These are phyloP conservation scores for Coelogynopora nodosa DNA, from an alignment of 2,888 invertebrate genomes.

Conservation along the genomic window DNA sequence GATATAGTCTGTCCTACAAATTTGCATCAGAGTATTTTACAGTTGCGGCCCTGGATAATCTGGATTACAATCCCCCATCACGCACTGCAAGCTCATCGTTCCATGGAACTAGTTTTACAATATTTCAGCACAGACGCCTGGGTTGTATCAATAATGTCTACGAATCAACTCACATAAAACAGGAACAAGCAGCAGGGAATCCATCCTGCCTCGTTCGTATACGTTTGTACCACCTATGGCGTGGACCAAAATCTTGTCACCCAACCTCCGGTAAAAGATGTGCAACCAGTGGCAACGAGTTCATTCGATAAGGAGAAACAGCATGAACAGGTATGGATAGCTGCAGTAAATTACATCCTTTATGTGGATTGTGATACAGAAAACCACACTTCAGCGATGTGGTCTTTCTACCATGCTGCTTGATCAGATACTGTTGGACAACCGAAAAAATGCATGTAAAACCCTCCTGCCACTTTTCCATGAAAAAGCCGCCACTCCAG, in stretches of 20 bases:
- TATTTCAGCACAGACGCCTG: too few relatives aligned
- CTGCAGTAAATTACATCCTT: conserved; percentile 40
- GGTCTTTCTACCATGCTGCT: conserved; percentile 39
- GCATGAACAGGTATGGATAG: conserved; percentile 43
- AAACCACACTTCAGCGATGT: conserved; percentile 34
- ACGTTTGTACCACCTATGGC: conserved; percentile 46
- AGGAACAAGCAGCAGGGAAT: conserved; percentile 36
- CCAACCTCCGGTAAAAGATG: background rate
- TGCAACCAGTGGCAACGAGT: background rate
- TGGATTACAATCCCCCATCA: too few relatives aligned
- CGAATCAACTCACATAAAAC: conserved; percentile 39
- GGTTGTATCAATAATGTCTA: too few relatives aligned
- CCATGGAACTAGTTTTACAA: too few relatives aligned
- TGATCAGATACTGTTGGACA: conserved; percentile 38
- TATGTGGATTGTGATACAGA: conserved; percentile 35
- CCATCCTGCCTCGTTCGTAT: conserved; percentile 42
- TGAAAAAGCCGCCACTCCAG: background rate
- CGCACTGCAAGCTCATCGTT: too few relatives aligned
- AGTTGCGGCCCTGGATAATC: too few relatives aligned
- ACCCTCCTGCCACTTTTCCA: background rate
- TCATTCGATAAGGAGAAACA: conserved; percentile 43
- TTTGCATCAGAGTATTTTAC: too few relatives aligned
- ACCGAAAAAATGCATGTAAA: background rate
- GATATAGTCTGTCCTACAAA: too few relatives aligned
- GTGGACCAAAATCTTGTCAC: conserved; percentile 38